Conservation (phyloP, 2,113 vertebrate genomes). For the Catharus minimus region DNA sequence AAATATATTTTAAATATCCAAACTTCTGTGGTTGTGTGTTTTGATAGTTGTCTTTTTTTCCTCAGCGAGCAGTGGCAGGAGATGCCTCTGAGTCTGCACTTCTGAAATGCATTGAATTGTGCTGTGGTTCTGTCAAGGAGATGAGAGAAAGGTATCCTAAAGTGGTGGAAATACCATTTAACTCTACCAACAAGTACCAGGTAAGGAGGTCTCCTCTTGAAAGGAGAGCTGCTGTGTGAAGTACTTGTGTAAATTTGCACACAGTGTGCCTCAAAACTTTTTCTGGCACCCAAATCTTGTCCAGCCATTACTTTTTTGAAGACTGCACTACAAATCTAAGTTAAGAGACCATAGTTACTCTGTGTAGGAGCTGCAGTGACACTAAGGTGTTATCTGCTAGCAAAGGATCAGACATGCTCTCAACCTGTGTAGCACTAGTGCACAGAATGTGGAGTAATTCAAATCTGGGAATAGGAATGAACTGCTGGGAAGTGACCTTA, state of each 20-base stretch:
- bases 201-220: slow-evolving; percentile 7
- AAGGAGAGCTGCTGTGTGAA: not conserved
- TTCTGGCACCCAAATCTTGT: not conserved
- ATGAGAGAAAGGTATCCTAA: slow-evolving; percentile 79
- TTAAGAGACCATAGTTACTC: not conserved
- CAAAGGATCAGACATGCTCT: not conserved
- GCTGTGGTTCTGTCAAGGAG: slow-evolving; percentile 80
- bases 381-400: not conserved
- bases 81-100: slow-evolving; percentile 83
- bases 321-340: not conserved
- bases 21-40: not conserved
- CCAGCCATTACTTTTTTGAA: not conserved
- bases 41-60: not conserved
- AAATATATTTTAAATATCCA: not conserved
- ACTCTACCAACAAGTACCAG: slow-evolving; percentile 87
- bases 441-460: not conserved
- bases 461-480: not conserved
- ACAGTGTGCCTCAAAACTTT: not conserved
- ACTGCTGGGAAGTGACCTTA: not conserved
- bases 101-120: slow-evolving; percentile 81
- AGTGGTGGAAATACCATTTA: slow-evolving; percentile 83
- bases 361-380: not conserved
- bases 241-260: not conserved
- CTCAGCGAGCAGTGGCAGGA: slow-evolving; percentile 77
- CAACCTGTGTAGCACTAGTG: not conserved